Percentiles rank a stretch among this genome's conserved stretches.
phyloP scores from a whole-genome alignment of 2,888 invertebrate species.

The Mechanitis mazaeus region DNA sequence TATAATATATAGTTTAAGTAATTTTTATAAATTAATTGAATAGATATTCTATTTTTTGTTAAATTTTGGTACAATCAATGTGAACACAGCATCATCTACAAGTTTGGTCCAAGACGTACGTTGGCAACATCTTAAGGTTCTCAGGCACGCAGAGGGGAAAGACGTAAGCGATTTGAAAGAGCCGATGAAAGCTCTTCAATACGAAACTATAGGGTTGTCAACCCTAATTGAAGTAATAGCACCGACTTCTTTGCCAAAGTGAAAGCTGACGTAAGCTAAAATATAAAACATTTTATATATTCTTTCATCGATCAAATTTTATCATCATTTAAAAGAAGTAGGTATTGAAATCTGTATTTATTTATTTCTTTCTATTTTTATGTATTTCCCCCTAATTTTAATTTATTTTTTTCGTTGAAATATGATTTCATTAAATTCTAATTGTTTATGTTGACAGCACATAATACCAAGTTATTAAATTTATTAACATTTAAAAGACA shows the following conservation, averaged over 20 bases:
- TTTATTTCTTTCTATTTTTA: too few relatives aligned
- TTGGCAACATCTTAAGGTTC: slow-evolving; percentile 39
- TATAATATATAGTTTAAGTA: background rate
- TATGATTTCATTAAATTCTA: slow-evolving; percentile 49
- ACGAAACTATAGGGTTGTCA: slow-evolving; percentile 64
- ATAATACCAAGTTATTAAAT: slow-evolving; percentile 9
- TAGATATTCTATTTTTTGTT: background rate
- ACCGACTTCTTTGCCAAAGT: slow-evolving; percentile 22
- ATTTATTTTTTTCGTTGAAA: too few relatives aligned
- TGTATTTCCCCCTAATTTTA: too few relatives aligned
- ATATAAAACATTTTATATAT: slow-evolving; percentile 1
- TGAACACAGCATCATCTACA: slow-evolving; percentile 34
- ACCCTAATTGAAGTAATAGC: slow-evolving; percentile 47
- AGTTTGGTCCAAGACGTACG: slow-evolving; percentile 44
- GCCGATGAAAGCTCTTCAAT: slow-evolving; percentile 69
- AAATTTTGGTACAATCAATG: background rate
- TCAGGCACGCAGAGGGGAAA: slow-evolving; percentile 32
- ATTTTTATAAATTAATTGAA: background rate
- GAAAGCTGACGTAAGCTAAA: slow-evolving; percentile 32
- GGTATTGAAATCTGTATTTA: too few relatives aligned
- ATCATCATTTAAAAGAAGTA: background rate
- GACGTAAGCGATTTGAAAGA: slow-evolving; percentile 68
- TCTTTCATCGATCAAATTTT: background rate
- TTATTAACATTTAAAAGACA: too few relatives aligned
- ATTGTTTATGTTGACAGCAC: slow-evolving; percentile 34